Base-by-base conservation (phyloP, 2,113 vertebrate genomes). In the Diadophis punctatus region DNA sequence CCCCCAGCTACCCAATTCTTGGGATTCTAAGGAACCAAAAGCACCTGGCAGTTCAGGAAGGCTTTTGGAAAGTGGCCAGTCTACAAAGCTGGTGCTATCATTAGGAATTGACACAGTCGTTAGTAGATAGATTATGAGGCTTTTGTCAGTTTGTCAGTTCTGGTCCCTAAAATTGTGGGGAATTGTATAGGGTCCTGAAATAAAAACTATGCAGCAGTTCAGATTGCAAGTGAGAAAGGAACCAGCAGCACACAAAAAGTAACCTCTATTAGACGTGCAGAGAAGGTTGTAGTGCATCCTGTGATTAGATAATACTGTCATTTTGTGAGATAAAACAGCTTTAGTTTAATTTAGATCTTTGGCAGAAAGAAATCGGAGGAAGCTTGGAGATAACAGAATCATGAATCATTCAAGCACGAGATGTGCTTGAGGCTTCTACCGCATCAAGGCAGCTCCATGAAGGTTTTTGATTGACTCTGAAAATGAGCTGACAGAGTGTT, bases 121-220 rank as follows among this genome's bases (percentile, higher is more conserved):
- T 39, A 8, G 16, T 20, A 80, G 18, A 52, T 55, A 55, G 55
- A 68, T 56, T 0, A 0, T 91, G 39, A 51, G 68, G 25, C 39
- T 51, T 58, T 68, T 0, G 3, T 49, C 34, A 58, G 8, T 60
- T 56, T 23, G 53, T 23, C 56, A 85, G 30, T 39, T 92, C 27
- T 0, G 0, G 80, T 48, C 7, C 56, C 20, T 1, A 0, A 46
- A 39, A 58, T 1, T 0, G 48, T 68, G 43, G 23, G 12, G 56
- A 90, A 63, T 5, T 60, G 11, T 39, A 51, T 14, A 46, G 11
- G 18, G 23, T 43, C 25, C 63, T 60, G 49, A 86, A 86, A 93
- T 91, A 93, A 43, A 86, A 86, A 92, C 74, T 48, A 91, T 18
- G 86, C 74, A 91, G 56, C 39, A n/a, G 12, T 49, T 94, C 55